Conservation (phyloP, 2,888 invertebrate genomes). For the Cynaeus angustus region DNA sequence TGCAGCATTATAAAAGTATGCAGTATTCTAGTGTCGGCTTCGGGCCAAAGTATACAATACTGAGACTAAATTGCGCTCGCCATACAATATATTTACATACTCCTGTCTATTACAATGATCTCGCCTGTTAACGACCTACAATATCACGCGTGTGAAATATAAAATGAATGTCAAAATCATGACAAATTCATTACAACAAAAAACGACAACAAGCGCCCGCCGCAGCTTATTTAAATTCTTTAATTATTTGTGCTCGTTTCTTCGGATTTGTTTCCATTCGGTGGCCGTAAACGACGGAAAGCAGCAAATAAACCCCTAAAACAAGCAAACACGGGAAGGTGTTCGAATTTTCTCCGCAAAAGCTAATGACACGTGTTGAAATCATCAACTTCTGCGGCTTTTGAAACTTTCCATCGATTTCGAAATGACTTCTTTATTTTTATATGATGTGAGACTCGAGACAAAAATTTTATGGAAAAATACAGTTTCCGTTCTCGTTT, state of each 20-base stretch:
- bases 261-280: not conserved
- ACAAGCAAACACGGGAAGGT: not conserved
- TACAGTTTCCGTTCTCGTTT: slow-evolving; percentile 51
- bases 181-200: too few relatives aligned
- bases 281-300: not conserved
- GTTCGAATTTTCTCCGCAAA: slow-evolving; percentile 10
- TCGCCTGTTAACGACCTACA: slow-evolving; percentile 47
- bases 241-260: slow-evolving; percentile 1
- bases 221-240: not conserved
- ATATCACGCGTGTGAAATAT: slow-evolving; percentile 36
- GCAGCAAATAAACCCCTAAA: not conserved
- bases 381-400: not conserved
- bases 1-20: slow-evolving; percentile 50
- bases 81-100: slow-evolving; percentile 49
- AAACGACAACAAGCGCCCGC: too few relatives aligned
- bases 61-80: slow-evolving; percentile 50
- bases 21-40: slow-evolving; percentile 51
- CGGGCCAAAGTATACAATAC: slow-evolving; percentile 52
- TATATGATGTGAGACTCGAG: slow-evolving; percentile 25
- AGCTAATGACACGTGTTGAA: not conserved
- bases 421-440: slow-evolving; percentile 2
- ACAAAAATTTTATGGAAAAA: slow-evolving; percentile 51
- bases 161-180: slow-evolving; percentile 32
- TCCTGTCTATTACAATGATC: slow-evolving; percentile 49
- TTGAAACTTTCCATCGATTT: too few relatives aligned